Base-by-base conservation (phyloP, 2,888 invertebrate species). In the Eupeodes luniger region DNA sequence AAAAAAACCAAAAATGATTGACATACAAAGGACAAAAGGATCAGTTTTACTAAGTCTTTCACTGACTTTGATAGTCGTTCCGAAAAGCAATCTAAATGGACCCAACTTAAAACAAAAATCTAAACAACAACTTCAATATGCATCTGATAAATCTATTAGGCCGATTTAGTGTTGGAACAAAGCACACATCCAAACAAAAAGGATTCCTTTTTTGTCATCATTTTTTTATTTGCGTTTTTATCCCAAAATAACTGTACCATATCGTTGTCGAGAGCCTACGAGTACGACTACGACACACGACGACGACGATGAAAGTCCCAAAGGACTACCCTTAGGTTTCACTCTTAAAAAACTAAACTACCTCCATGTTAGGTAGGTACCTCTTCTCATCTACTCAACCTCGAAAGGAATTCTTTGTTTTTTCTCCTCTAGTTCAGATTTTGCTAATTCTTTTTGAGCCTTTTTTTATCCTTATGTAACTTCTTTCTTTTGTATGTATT, bases 101-200 rank as follows among this genome's bases (percentile, higher is more conserved):
- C 44, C 44, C 10, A 57, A 72, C 14, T 36, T 4, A 19, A 27
- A 53, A 53, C 36, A 36, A n/a, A 66, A 12, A 51, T 6, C 16
- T 4, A n/a, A 64, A 40, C 64, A 61, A 49, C 19, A 53, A 70
- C 44, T 55, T 57, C 9, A 19, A 57, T 57, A 57, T 47, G 14
- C 59, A 14, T 72, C 34, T 72, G 57, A 72, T 59, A 57, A 72
- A 72, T 72, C 72, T 57, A 72, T 72, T 72, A 72, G 57, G 44
- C 34, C 44, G 72, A 44, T 53, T 55, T 70, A 36, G 44, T 59
- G 27, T 57, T 47, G 14, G 16, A 40, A 27, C 27, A 27, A 27
- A 27, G 27, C 27, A 27, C 27, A 27, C 27, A 27, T 4, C 40
- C 9, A 40, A 40, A 36, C 5, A 40, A 53, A 69, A 69, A 69